Evolutionary conservation across 35 echinoderm and acorn worm species (phyloP).

Genomic region (Diadema setosum): DNA sequence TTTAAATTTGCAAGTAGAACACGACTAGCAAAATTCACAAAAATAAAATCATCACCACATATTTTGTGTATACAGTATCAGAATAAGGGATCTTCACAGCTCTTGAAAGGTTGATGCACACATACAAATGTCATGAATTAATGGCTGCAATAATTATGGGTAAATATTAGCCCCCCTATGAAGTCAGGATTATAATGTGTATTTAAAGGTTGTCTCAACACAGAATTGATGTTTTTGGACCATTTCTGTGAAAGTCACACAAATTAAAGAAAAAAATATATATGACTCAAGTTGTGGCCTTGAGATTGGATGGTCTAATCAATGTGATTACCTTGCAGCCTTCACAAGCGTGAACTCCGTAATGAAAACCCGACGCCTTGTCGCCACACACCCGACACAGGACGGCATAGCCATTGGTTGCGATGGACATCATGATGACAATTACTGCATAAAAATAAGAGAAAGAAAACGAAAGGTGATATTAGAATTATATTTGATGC

Average conservation of each 20-base stretch:
- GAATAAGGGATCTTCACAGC: no score
- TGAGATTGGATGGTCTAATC: not conserved
- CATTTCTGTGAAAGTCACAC: not conserved
- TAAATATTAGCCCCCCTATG: not conserved
- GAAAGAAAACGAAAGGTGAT: not conserved
- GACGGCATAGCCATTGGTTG: constrained; percentile 62
- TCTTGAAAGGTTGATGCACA: no score
- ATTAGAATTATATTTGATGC: not conserved
- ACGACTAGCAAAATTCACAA: no score
- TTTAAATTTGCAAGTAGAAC: no score
- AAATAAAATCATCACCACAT: no score
- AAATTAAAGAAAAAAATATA: not conserved
- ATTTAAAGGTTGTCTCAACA: no score
- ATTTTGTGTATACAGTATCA: no score
- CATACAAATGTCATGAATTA: no score
- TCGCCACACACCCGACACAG: constrained; percentile 93
- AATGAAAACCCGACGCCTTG: constrained; percentile 94
- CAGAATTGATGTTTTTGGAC: not conserved
- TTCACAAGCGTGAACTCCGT: constrained; percentile 98
- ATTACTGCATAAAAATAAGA: not conserved
- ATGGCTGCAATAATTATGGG: no score
- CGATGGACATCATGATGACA: not conserved
- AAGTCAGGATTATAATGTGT: not conserved
- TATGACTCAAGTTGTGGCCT: not conserved
- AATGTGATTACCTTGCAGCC: constrained; percentile 85